phyloP scores from a whole-genome alignment of 2,888 invertebrate species.

The Tuberolachnus salignus region DNA sequence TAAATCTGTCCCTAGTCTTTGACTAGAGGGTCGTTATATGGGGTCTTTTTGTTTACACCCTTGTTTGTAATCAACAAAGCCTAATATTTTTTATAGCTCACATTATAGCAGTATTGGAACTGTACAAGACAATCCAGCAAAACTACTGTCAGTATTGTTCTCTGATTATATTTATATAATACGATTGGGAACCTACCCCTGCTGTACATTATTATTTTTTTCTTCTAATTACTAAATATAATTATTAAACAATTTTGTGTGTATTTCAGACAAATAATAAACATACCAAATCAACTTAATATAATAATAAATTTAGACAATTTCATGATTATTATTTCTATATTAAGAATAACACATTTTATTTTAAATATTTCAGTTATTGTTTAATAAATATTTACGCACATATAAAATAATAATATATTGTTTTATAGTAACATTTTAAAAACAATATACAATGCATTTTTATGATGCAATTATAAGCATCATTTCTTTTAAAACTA shows the following conservation, averaged over 20 bases:
- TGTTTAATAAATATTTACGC: too few species aligned
- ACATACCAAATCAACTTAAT: too few species aligned
- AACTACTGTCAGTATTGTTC: neutral
- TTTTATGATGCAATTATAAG: too few species aligned
- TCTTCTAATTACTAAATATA: too few species aligned
- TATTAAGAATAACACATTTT: too few species aligned
- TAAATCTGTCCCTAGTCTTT: slow-evolving; percentile 22
- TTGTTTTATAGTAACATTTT: too few species aligned
- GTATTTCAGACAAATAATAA: neutral
- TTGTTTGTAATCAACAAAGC: slow-evolving; percentile 26
- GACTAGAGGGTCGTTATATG: slow-evolving; percentile 31
- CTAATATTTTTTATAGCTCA: slow-evolving; percentile 34
- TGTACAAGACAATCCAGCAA: neutral
- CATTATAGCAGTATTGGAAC: neutral
- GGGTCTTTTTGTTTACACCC: slow-evolving; percentile 31
- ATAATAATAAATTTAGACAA: neutral
- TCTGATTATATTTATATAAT: neutral
- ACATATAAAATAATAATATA: too few species aligned
- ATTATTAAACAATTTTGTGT: neutral
- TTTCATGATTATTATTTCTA: neutral
- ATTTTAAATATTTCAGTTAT: too few species aligned
- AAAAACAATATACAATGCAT: too few species aligned
- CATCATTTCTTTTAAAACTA: too few species aligned
- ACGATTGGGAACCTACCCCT: slow-evolving; percentile 22
- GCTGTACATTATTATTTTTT: too few species aligned